Evolutionary conservation across 1,140 invertebrate genomes (phyloP).

Genomic region (Hetaerina americana): DNA sequence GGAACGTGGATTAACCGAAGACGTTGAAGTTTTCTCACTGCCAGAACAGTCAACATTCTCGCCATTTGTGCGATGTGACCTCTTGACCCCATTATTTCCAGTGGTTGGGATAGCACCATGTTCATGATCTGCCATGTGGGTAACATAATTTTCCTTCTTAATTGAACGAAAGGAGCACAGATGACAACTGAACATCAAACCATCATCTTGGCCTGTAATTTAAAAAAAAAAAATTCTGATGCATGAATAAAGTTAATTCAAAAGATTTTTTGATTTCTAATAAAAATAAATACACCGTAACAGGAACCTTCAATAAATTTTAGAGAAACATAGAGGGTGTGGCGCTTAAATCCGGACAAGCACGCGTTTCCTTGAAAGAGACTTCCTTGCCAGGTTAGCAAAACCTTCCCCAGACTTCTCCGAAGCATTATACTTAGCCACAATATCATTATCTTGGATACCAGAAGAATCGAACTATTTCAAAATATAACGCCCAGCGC

Average conservation of each 20-base stretch:
- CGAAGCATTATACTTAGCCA: too few species aligned
- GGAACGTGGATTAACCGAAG: not conserved
- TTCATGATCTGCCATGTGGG: slow-evolving; percentile 33
- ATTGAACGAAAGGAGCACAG: slow-evolving; percentile 34
- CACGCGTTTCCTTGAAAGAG: too few species aligned
- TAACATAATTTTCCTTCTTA: slow-evolving; percentile 29
- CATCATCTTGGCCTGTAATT: slow-evolving; percentile 20
- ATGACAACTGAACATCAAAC: slow-evolving; percentile 33
- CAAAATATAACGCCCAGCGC: too few species aligned
- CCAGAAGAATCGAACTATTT: too few species aligned
- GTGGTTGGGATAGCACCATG: slow-evolving; percentile 16
- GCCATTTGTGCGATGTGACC: not conserved
- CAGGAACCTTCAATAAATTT: too few species aligned
- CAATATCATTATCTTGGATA: too few species aligned
- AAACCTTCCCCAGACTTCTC: too few species aligned
- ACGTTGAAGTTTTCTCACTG: not conserved
- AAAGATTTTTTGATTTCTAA: not conserved
- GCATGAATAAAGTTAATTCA: slow-evolving; percentile 13
- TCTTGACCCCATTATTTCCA: not conserved
- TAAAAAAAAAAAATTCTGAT: not conserved
- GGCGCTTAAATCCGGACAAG: too few species aligned
- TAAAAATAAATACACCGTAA: too few species aligned
- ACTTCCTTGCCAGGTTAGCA: too few species aligned
- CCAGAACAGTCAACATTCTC: not conserved
- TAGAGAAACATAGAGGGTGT: too few species aligned